A percentile compares a stretch with the other conserved stretches of the same genome.
Conservation (phyloP, 2,888 invertebrate genomes). For the Fragum whitleyi region DNA sequence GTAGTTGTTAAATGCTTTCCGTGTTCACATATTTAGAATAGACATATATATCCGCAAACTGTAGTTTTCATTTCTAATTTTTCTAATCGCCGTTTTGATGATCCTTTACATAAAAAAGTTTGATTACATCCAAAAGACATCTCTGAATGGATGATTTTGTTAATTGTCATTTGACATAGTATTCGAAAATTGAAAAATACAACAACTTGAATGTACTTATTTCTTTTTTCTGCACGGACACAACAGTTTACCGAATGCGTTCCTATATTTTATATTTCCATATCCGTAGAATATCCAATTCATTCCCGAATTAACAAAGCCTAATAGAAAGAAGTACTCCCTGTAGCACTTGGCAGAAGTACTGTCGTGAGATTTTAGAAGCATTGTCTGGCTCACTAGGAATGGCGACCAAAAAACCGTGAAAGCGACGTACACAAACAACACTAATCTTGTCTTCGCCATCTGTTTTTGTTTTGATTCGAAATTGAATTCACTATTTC, state of each 20-base stretch:
- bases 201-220: no score
- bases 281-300: slow-evolving; percentile 17
- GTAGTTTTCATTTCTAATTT: no score
- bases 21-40: no score
- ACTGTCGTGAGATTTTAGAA: neutral
- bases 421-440: neutral
- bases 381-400: neutral
- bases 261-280: slow-evolving; percentile 5
- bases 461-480: neutral
- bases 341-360: neutral
- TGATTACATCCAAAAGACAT: no score
- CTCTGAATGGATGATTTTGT: no score
- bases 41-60: no score
- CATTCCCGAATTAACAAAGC: slow-evolving; percentile 10
- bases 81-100: no score
- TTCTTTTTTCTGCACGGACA: neutral
- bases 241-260: neutral
- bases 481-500: slow-evolving; percentile 3
- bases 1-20: no score
- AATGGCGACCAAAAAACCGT: neutral
- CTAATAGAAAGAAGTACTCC: neutral
- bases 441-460: slow-evolving; percentile 1
- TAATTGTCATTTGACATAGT: no score
- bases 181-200: no score
- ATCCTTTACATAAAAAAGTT: no score